phyloP scores from a whole-genome alignment of 1,140 invertebrate species.

The Agrilus planipennis region DNA sequence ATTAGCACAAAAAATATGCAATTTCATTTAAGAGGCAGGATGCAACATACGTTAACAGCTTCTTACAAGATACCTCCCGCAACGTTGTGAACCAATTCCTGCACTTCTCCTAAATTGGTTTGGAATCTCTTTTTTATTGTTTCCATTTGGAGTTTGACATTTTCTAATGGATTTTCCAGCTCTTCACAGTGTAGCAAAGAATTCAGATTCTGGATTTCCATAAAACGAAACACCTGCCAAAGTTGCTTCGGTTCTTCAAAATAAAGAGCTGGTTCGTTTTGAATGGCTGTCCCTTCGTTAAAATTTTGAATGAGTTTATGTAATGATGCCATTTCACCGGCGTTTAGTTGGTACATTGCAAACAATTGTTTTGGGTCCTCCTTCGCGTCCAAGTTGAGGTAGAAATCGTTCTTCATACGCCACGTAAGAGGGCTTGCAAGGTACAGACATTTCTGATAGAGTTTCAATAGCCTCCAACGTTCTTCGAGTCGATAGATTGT shows the following conservation, averaged over 20 bases:
- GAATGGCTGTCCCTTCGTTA: slow-evolving; percentile 33
- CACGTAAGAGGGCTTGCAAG: slow-evolving; percentile 45
- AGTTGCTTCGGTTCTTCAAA: slow-evolving; percentile 46
- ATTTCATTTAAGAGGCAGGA: no score
- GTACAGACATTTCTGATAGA: slow-evolving; percentile 52
- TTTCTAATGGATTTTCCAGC: slow-evolving; percentile 41
- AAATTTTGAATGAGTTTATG: slow-evolving; percentile 38
- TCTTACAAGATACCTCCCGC: slow-evolving; percentile 34
- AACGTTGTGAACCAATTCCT: slow-evolving; percentile 33
- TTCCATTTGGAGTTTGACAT: slow-evolving; percentile 38
- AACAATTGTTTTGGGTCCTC: slow-evolving; percentile 14
- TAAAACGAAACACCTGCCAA: slow-evolving; percentile 39
- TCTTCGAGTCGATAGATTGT: slow-evolving; percentile 49
- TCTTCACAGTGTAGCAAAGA: slow-evolving; percentile 49
- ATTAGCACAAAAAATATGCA: no score
- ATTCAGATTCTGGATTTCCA: slow-evolving; percentile 53
- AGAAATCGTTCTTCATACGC: slow-evolving; percentile 35
- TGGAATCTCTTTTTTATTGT: slow-evolving; percentile 30
- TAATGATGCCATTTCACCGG: slow-evolving; percentile 31
- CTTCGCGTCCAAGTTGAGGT: slow-evolving; percentile 1
- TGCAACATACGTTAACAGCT: no score
- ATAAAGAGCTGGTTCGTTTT: slow-evolving; percentile 38
- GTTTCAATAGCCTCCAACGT: slow-evolving; percentile 44
- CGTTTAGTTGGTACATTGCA: slow-evolving; percentile 18
- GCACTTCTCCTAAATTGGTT: slow-evolving; percentile 31